Percentiles rank a stretch among this genome's conserved stretches.
Evolutionary conservation across 2,113 vertebrate genomes (phyloP).

Genomic region (Bothrops jararaca): DNA sequence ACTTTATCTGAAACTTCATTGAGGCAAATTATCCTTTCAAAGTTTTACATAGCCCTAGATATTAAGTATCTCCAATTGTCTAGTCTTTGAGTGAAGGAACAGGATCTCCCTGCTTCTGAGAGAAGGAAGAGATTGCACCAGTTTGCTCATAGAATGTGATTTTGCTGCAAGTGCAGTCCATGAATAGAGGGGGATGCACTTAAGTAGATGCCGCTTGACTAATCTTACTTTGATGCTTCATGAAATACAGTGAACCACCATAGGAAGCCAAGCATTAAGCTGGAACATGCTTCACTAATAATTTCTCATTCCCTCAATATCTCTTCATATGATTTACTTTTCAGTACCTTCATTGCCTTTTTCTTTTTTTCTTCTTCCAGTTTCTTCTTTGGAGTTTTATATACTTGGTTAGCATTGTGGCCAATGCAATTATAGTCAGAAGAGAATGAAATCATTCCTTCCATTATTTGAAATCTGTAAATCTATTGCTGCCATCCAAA

Average conservation of each 20-base stretch:
- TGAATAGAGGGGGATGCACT: not conserved
- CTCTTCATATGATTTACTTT: not conserved
- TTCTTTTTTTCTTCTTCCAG: not conserved
- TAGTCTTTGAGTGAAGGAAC: not conserved
- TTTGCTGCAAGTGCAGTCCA: not conserved
- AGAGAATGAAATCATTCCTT: not conserved
- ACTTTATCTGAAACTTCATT: not conserved
- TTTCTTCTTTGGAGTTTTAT: not conserved
- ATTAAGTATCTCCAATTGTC: not conserved
- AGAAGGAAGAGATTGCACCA: not conserved
- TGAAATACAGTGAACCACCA: not conserved
- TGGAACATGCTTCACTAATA: not conserved
- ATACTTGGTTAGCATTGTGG: not conserved
- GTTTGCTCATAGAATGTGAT: not conserved
- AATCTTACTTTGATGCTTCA: not conserved
- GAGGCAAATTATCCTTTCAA: not conserved
- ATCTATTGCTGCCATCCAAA: not conserved
- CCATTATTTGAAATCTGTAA: not conserved
- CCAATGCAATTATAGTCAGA: not conserved
- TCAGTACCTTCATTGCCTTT: not conserved
- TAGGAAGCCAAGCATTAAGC: not conserved
- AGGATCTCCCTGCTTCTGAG: not conserved
- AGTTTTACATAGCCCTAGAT: not conserved
- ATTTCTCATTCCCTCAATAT: not conserved
- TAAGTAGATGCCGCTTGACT: not conserved